Base-by-base conservation (phyloP, 2,888 invertebrate species). In the Nematopogon swammerdamellus region DNA sequence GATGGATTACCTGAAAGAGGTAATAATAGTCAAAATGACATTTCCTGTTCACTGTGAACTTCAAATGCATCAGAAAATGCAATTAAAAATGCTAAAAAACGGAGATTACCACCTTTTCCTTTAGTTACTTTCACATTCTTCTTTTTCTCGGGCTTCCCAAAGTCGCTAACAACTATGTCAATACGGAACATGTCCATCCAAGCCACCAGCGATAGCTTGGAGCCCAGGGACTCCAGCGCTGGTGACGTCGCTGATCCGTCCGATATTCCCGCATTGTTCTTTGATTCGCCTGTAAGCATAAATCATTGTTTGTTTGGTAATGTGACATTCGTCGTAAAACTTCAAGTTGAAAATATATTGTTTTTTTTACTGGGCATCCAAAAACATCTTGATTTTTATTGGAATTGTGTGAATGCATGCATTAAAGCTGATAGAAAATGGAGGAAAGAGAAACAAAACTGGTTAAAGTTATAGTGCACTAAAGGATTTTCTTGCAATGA, bases 161-260 rank as follows among this genome's bases (percentile, higher is more conserved):
- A 84, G 66, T 96, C 95, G 59, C 95, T 93, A 56, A 97, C 96
- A 4, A 96, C 94, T 67, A 97, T 97, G 70, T 97, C 94, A 52
- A 97, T 92, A 55, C 92, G 85, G 79, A 97, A 87, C 5, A 88
- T 85, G 60, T 95, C 95, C 74, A 97, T 88, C 61, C 88, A 88
- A 5, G 92, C 92, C 54, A 90, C 86, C 46, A 93, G 77, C 3
- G 92, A 91, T 55, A 93, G 80, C 71, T 92, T 92, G 20, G 92
- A 95, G 44, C 92, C 96, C 62, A 94, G 86, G 52, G 94, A 92
- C 67, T 94, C 95, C 63, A 95, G 77, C 1, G 89, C 87, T 2
- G 89, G 86, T 16, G 53, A 48, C 53, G 25, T 46, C 56, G 46
- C 55, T 56, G 18, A 25, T 51, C 6, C 56, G 52, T 18, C 30